Base-by-base conservation (phyloP, 2,797 vertebrate species). In the Xerus rutilus region DNA sequence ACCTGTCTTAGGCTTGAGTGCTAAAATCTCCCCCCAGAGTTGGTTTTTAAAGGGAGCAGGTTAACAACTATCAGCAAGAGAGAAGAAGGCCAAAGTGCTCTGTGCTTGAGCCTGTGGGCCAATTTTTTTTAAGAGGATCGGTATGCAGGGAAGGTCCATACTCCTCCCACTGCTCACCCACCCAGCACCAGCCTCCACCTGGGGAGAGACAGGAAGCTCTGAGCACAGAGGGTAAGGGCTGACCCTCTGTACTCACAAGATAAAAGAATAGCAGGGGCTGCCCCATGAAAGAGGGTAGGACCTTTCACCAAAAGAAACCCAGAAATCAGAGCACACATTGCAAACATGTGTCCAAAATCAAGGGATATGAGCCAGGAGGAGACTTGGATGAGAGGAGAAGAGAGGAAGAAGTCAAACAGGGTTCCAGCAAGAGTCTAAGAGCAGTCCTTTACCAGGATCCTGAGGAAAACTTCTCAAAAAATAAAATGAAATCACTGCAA, bases 11-110 rank as follows among this genome's bases (percentile, higher is more conserved):
- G 85, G 57, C 43, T 3, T 84, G 86, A 88, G 30, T 94, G 70
- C 74, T 86, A 89, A 92, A 57, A 84, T 54, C 43, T 77, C 52
- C 77, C 86, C 70, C 39, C 28, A 32, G 62, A 93, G n/a, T 65
- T 77, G 25, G 23, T 70, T 95, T 94, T 96, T 92, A 25, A 93
- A 95, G 86, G 88, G 86, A 97, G 49, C 59, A 62, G 54, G 45
- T 98, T 98, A 97, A 97, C 98, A 98, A 96, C 97, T 98, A 98
- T 98, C 98, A 98, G 97, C 96, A 96, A 94, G 20, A 97, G 15
- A 74, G 97, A 95, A 98, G 88, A 97, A 97, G 95, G 98, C 98
- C 98, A 98, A 98, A 98, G 97, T 94, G 97, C 96, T 98, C 96
- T 98, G 39, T 98, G 98, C 97, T 98, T 98, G 94, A 14, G 23